phyloP scores from a whole-genome alignment of 2,113 vertebrate genomes.

The Candoia aspera region DNA sequence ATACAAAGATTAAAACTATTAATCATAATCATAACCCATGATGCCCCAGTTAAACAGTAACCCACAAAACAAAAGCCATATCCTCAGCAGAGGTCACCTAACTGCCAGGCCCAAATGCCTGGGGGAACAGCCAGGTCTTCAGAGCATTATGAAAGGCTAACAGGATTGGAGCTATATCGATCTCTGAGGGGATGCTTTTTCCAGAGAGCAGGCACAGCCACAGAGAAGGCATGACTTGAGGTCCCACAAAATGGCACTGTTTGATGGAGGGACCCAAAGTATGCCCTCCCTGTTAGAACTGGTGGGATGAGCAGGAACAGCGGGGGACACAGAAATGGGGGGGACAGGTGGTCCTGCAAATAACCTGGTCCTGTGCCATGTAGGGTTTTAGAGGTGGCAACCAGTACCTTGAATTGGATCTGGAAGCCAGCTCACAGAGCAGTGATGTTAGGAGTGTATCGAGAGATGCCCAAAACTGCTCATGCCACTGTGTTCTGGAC shows the following conservation, averaged over 20 bases:
- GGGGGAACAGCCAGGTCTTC: background rate
- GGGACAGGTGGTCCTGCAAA: background rate
- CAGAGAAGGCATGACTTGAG: background rate
- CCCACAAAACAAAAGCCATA: background rate
- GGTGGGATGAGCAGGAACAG: background rate
- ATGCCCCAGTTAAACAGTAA: background rate
- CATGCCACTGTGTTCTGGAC: background rate
- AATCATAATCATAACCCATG: background rate
- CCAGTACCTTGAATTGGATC: background rate
- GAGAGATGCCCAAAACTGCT: background rate
- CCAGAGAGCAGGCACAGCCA: background rate
- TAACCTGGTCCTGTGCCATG: background rate
- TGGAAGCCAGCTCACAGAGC: background rate
- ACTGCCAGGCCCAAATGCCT: background rate
- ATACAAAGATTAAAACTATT: background rate
- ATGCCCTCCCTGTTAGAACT: background rate
- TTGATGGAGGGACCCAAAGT: background rate
- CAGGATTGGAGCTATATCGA: background rate
- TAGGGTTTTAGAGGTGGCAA: background rate
- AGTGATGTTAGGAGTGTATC: background rate
- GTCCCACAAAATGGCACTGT: background rate
- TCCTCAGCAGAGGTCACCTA: background rate
- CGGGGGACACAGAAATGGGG: background rate
- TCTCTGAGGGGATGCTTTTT: background rate
- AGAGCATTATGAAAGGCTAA: background rate